Conservation (phyloP, 2,797 vertebrate species). For the Mormyrus hasselquistii region DNA sequence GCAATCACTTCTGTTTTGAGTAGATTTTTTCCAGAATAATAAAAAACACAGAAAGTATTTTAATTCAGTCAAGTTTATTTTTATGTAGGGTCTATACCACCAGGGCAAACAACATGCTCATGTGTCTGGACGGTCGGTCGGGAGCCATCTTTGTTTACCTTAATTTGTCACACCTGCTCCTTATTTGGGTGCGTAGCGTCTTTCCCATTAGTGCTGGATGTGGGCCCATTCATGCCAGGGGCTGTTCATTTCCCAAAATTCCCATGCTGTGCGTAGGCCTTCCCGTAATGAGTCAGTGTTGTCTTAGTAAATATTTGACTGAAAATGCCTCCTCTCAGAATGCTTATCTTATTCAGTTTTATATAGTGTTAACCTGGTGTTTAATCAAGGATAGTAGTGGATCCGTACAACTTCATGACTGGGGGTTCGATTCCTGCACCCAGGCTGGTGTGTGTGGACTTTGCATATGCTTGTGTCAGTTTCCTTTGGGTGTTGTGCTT, state of each 20-base stretch:
- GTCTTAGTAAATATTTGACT: not conserved
- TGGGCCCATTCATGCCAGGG: not conserved
- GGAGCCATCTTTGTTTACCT: not conserved
- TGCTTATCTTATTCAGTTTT: not conserved
- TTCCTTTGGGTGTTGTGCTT: not conserved
- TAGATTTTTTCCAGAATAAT: not conserved
- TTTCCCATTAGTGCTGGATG: not conserved
- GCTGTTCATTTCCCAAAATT: not conserved
- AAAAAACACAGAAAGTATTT: not conserved
- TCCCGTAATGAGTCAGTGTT: not conserved
- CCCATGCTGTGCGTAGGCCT: not conserved
- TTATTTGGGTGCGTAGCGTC: not conserved
- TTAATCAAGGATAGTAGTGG: not conserved
- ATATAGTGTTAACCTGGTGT: not conserved
- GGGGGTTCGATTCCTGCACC: not conserved
- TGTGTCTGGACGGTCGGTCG: not conserved
- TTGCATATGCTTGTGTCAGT: not conserved
- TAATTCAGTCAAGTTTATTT: not conserved
- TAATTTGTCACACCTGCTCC: not conserved
- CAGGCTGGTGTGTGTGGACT: not conserved
- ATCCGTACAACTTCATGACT: not conserved
- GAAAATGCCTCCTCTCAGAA: not conserved
- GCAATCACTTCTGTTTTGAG: not conserved
- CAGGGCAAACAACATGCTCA: not conserved
- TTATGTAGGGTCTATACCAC: not conserved